phyloP scores from a whole-genome alignment of 2,888 invertebrate species.

The Pollenia angustigena region DNA sequence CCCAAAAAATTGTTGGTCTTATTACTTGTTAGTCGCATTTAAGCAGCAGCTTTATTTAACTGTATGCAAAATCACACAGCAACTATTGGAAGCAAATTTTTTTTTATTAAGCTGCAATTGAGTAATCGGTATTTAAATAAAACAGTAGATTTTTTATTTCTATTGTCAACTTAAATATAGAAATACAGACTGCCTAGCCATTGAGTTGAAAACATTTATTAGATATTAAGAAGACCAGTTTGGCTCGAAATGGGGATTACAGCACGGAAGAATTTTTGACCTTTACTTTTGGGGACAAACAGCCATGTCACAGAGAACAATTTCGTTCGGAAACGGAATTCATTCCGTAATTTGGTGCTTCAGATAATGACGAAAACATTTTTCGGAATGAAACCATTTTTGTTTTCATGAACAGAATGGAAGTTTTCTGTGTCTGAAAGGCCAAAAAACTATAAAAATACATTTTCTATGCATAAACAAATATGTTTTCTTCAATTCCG shows the following conservation, averaged over 20 bases:
- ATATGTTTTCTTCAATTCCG: no score
- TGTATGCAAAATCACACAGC: slow-evolving; percentile 35
- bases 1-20: slow-evolving; percentile 32
- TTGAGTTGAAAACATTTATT: slow-evolving; percentile 49
- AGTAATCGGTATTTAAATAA: slow-evolving; percentile 66
- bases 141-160: slow-evolving; percentile 47
- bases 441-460: no score
- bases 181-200: slow-evolving; percentile 34
- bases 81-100: slow-evolving; percentile 49
- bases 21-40: slow-evolving; percentile 7
- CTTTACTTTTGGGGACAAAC: no score
- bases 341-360: no score
- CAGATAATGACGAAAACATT: no score
- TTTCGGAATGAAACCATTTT: no score
- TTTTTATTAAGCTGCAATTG: slow-evolving; percentile 62
- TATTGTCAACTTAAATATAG: slow-evolving; percentile 46
- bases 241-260: neutral
- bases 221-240: slow-evolving; percentile 50
- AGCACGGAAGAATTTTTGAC: neutral
- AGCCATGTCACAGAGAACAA: no score
- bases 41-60: slow-evolving; percentile 1
- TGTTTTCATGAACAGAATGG: no score
- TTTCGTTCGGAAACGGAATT: no score
- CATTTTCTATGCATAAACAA: no score
- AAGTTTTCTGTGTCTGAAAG: no score